A percentile compares a stretch with the other conserved stretches of the same genome.
These are phyloP conservation scores for Nestor notabilis DNA, from an alignment of 2,113 vertebrate genomes.

Conservation along the genomic window DNA sequence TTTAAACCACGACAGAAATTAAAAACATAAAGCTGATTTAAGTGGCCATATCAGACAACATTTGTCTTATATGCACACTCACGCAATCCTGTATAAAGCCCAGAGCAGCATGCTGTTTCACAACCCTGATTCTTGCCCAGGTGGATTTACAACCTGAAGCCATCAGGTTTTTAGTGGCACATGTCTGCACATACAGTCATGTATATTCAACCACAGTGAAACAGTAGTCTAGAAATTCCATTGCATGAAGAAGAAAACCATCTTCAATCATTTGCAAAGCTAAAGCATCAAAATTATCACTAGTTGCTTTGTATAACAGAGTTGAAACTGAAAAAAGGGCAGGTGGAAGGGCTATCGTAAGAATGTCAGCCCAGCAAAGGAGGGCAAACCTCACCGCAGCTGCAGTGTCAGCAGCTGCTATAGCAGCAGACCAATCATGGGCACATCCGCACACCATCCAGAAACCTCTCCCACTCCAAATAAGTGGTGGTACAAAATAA, in stretches of 20 bases:
- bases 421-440: neutral
- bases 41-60: neutral
- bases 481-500: neutral
- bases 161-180: neutral
- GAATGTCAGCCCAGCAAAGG: neutral
- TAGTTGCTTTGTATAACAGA: neutral
- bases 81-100: neutral
- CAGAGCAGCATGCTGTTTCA: neutral
- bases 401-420: neutral
- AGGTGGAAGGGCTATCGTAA: neutral
- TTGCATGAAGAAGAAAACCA: neutral
- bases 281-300: neutral
- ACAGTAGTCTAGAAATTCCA: neutral
- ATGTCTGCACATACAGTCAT: neutral
- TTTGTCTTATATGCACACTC: neutral
- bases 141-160: neutral
- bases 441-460: neutral
- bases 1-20: no score
- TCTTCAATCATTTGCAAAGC: constrained; percentile 31
- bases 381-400: neutral
- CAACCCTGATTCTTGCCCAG: neutral
- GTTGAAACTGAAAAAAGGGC: neutral
- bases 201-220: neutral
- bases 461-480: neutral
- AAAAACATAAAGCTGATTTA: neutral